Base-by-base conservation (phyloP, 2,888 invertebrate genomes). In the Himalopsyche tibetana region DNA sequence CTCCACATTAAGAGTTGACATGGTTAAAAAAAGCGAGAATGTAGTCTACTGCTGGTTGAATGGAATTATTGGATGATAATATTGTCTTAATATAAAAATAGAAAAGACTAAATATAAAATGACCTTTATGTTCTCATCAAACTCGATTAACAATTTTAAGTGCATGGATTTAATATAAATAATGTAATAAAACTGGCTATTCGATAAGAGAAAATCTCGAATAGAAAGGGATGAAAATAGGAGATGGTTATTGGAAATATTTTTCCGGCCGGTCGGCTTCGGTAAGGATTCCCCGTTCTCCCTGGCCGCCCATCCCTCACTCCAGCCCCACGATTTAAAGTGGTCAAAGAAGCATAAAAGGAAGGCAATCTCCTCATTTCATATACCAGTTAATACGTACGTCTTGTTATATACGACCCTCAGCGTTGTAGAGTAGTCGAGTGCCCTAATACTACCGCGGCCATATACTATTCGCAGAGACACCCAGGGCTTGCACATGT, bases 291-390 rank as follows among this genome's bases (percentile, higher is more conserved):
- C 36, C 69, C 82, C 40, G 36, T 11, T 42, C 19, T 9, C 42
- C 45, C 63, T 19, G 45, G 82, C 15, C 51, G 51, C 51, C 51
- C 28, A 5, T 42, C 36, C 55, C 74, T 28, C 38, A 40, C 56
- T 83, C 80, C 63, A 63, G 51, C 42, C 83, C 17, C 69, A 84
- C 83, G 84, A 86, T 87, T 85, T 88, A 85, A 88, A 88, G 85
- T 86, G 88, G 87, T 88, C 87, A 88, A 85, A 85, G 88, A 85
- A 86, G 87, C 88, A 88, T 87, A 87, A 88, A 86, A 86, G 88
- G 87, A 87, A 87, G 87, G 87, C 87, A 88, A 88, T 88, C 87
- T 87, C 86, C 84, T 87, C 88, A 85, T 88, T 87, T 86, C 83
- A 84, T 87, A 87, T 86, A 86, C 84, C 84, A 63, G 74, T 84